phyloP scores from a whole-genome alignment of 2,113 vertebrate genomes.

The Ameiurus melas region DNA sequence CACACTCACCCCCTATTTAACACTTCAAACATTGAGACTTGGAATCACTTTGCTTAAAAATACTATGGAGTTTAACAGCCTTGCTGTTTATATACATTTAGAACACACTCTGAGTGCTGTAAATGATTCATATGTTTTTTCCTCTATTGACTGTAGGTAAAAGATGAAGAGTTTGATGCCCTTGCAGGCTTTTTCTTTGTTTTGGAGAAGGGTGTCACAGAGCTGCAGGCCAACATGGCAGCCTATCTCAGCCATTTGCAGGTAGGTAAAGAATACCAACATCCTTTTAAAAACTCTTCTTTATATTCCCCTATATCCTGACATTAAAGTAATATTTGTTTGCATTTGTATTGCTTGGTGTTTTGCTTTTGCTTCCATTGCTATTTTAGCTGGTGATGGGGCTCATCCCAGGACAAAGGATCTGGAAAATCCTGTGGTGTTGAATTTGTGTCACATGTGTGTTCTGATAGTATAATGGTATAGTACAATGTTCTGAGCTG shows the following conservation, averaged over 20 bases:
- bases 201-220: constrained; percentile 76
- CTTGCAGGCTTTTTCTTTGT: constrained; percentile 82
- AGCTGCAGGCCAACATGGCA: constrained; percentile 79
- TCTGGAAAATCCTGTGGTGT: background rate
- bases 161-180: constrained; percentile 86
- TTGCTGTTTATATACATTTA: background rate
- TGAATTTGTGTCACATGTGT: background rate
- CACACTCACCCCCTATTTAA: too few relatives aligned
- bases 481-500: background rate
- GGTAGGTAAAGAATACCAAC: constrained; percentile 63
- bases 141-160: constrained; percentile 65
- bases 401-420: constrained; percentile 14
- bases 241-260: constrained; percentile 79
- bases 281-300: background rate
- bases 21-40: background rate
- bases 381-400: constrained; percentile 30
- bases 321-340: background rate
- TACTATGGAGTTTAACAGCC: background rate
- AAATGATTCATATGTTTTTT: background rate
- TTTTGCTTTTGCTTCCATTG: background rate
- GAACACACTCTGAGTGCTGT: background rate
- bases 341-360: background rate
- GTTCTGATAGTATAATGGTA: background rate
- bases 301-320: background rate
- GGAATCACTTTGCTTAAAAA: background rate